Evolutionary conservation across 2,797 vertebrate genomes (phyloP).

Genomic region (Nyctibius grandis): DNA sequence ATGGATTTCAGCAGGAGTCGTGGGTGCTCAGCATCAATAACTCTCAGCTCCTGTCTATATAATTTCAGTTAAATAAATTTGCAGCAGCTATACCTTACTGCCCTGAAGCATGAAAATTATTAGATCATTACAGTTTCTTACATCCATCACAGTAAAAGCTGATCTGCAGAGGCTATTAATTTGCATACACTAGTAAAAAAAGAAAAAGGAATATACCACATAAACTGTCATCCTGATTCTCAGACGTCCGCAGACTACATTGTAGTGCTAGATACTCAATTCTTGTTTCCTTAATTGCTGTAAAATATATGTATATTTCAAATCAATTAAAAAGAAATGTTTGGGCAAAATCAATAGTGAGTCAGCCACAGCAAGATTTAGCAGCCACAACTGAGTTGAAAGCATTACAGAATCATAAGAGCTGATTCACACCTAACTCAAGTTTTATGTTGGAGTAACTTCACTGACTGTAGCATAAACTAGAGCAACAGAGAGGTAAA

Average conservation of each 20-base stretch:
- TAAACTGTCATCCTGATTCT: neutral
- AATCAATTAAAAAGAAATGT: conserved; percentile 16
- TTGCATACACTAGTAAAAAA: neutral
- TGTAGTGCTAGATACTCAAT: neutral
- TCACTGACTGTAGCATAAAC: neutral
- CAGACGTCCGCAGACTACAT: neutral
- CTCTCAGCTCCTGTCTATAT: neutral
- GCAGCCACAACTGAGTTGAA: neutral
- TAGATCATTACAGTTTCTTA: conserved; percentile 1
- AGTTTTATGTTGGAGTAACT: neutral
- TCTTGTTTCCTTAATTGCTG: neutral
- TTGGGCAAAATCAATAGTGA: neutral
- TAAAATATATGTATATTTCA: neutral
- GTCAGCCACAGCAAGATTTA: neutral
- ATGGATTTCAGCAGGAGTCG: neutral
- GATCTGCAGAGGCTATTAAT: neutral
- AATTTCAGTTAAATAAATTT: conserved; percentile 5
- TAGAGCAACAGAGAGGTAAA: neutral
- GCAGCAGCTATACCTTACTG: neutral
- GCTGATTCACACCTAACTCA: neutral
- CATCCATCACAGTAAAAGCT: conserved; percentile 5
- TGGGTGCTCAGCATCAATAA: neutral
- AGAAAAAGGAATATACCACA: neutral
- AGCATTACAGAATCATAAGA: neutral
- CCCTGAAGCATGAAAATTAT: conserved; percentile 23